Percentiles rank a stretch among this genome's conserved stretches.
Evolutionary conservation across 2,888 invertebrate species (phyloP).

Genomic region (Cryptocheilus praepositus): DNA sequence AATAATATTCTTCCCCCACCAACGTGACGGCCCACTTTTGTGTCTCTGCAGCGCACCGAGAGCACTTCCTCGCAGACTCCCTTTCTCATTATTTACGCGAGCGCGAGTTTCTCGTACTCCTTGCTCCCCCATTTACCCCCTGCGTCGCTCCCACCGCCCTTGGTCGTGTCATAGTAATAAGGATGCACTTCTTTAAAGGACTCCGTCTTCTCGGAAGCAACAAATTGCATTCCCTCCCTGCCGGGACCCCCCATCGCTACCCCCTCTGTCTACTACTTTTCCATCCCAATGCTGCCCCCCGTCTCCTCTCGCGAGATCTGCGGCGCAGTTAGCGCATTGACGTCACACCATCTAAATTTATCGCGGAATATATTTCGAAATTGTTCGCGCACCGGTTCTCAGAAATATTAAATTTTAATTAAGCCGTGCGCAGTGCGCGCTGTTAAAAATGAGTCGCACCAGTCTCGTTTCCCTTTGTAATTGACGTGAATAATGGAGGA

Average conservation of each 20-base stretch:
- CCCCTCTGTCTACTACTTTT: neutral
- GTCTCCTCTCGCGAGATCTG: neutral
- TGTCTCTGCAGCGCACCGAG: constrained; percentile 35
- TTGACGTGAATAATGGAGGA: neutral
- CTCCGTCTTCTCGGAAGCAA: constrained; percentile 47
- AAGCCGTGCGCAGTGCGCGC: too few relatives aligned
- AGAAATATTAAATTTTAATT: too few relatives aligned
- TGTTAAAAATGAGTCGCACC: too few relatives aligned
- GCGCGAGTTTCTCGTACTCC: constrained; percentile 43
- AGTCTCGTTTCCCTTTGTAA: neutral
- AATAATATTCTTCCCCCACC: constrained; percentile 43
- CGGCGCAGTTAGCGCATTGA: neutral
- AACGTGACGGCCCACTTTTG: constrained; percentile 39
- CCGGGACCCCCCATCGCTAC: neutral
- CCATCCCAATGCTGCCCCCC: neutral
- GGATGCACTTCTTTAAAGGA: constrained; percentile 59
- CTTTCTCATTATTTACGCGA: constrained; percentile 55
- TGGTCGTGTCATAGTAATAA: constrained; percentile 47
- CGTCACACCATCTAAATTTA: neutral
- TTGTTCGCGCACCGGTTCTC: too few relatives aligned
- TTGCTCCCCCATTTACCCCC: constrained; percentile 1
- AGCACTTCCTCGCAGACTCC: constrained; percentile 22
- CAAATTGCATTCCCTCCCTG: constrained; percentile 49
- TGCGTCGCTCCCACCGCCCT: constrained; percentile 2
- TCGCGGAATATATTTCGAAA: too few relatives aligned